These are phyloP conservation scores for Aurelia aurita complex sp. Pacific DNA, from an alignment of 30 jellyfish, hydroid and myxozoan species.

Conservation along the genomic window DNA sequence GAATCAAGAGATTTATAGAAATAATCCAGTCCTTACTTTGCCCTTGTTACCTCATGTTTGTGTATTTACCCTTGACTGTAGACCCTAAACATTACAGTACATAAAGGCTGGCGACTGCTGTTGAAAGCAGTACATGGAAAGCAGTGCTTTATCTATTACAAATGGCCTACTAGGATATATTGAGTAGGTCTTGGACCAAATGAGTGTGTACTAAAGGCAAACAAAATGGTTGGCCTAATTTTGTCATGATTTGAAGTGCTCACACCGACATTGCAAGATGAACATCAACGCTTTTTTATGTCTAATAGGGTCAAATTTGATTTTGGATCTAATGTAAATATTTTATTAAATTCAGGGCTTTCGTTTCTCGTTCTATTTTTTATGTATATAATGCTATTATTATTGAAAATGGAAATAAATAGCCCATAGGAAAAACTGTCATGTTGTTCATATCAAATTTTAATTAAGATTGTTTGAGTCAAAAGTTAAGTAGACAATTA, in stretches of 20 bases:
- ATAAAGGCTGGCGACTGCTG: slow-evolving; percentile 17
- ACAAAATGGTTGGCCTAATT: too few species aligned
- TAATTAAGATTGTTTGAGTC: too few species aligned
- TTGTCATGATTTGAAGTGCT: too few species aligned
- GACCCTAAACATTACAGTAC: too few species aligned
- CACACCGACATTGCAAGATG: not conserved
- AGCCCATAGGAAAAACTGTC: too few species aligned
- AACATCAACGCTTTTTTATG: not conserved
- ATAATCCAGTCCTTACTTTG: slow-evolving; percentile 16
- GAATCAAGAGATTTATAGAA: slow-evolving; percentile 13
- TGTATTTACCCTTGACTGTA: too few species aligned
- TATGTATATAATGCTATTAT: too few species aligned
- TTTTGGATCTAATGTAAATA: slow-evolving; percentile 3
- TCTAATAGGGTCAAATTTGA: slow-evolving; percentile 7
- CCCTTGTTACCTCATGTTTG: not conserved
- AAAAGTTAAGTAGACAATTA: slow-evolving; percentile 25
- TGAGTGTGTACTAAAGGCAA: too few species aligned
- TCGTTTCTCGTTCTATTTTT: too few species aligned
- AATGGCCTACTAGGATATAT: slow-evolving; percentile 7
- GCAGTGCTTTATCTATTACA: slow-evolving; percentile 16
- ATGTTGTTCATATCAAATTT: too few species aligned
- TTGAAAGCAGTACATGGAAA: slow-evolving; percentile 18
- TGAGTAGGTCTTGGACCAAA: slow-evolving; percentile 4
- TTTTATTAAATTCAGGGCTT: too few species aligned
- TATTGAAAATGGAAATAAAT: too few species aligned